phyloP scores from a whole-genome alignment of 2,888 invertebrate genomes.

The Caenorhabditis virilis region DNA sequence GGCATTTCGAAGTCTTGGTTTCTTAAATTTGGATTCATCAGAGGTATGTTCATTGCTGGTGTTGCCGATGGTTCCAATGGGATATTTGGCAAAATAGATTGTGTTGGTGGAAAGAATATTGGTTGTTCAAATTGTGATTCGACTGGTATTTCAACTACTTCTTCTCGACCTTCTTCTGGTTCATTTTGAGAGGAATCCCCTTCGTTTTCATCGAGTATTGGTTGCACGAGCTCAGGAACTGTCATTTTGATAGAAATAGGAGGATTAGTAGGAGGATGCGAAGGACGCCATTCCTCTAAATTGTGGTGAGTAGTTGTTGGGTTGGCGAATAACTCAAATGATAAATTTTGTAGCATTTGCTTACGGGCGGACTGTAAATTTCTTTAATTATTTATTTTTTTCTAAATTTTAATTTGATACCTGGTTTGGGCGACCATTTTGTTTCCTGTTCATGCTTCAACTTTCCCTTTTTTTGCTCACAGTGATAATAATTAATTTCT shows the following conservation, averaged over 20 bases:
- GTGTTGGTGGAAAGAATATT: too few species aligned
- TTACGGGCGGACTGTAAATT: conserved; percentile 25
- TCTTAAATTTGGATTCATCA: too few species aligned
- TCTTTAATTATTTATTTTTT: not conserved
- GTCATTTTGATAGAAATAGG: not conserved
- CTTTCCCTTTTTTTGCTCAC: too few species aligned
- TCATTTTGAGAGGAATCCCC: too few species aligned
- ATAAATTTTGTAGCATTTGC: conserved; percentile 30
- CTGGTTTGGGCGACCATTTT: conserved; percentile 32
- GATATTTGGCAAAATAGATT: too few species aligned
- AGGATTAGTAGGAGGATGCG: not conserved
- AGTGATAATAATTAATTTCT: too few species aligned
- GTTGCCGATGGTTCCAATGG: too few species aligned
- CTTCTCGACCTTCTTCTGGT: too few species aligned
- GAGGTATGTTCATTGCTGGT: too few species aligned
- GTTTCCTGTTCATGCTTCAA: too few species aligned
- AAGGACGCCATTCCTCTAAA: not conserved
- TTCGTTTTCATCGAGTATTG: too few species aligned
- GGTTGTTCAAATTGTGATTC: not conserved
- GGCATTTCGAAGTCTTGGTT: too few species aligned
- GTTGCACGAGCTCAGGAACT: not conserved
- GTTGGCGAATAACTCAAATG: conserved; percentile 20
- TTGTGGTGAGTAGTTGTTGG: not conserved
- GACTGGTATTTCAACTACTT: not conserved
- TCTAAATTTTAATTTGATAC: not conserved